These are phyloP conservation scores for Cebidichthys violaceus DNA, from an alignment of 2,113 vertebrate species.

Conservation along the genomic window DNA sequence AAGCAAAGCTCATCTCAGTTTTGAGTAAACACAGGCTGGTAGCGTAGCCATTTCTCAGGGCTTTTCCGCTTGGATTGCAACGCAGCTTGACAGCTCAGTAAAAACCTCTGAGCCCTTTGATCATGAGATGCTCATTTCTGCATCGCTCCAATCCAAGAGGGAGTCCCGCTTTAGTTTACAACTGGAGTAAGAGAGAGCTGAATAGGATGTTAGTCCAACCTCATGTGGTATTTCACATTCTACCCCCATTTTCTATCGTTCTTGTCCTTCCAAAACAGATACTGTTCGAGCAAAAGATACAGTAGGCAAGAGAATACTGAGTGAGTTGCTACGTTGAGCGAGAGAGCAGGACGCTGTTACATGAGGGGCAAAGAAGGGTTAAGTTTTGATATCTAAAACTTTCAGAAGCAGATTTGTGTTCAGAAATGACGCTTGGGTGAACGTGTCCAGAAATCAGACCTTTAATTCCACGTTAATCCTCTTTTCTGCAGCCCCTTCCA, in stretches of 20 bases:
- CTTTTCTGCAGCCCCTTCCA: conserved; percentile 66
- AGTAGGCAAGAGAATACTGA: neutral
- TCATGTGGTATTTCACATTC: conserved; percentile 18
- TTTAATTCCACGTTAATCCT: conserved; percentile 77
- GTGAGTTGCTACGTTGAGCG: neutral
- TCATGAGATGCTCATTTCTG: conserved; percentile 66
- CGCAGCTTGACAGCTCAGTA: conserved; percentile 58
- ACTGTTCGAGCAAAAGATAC: neutral
- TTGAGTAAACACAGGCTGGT: conserved; percentile 59
- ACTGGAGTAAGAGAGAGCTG: conserved; percentile 25
- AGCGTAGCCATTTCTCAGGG: conserved; percentile 36
- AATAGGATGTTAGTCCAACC: conserved; percentile 26
- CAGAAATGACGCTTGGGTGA: conserved; percentile 58
- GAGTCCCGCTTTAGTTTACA: conserved; percentile 36
- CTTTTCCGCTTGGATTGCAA: conserved; percentile 52
- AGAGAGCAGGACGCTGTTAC: neutral
- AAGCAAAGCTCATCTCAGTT: conserved; percentile 45
- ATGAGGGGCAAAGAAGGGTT: conserved; percentile 2
- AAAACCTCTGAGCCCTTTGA: conserved; percentile 69
- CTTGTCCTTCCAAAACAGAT: conserved; percentile 2
- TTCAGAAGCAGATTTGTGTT: conserved; percentile 69
- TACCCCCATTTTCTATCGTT: conserved; percentile 14
- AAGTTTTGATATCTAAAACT: conserved; percentile 63
- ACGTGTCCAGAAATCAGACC: conserved; percentile 72
- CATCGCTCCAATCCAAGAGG: conserved; percentile 38